Evolutionary conservation across 2,797 vertebrate genomes (phyloP), one percentile per base, ranked within the genome.

Genomic region (Gephyroberyx darwinii): DNA sequence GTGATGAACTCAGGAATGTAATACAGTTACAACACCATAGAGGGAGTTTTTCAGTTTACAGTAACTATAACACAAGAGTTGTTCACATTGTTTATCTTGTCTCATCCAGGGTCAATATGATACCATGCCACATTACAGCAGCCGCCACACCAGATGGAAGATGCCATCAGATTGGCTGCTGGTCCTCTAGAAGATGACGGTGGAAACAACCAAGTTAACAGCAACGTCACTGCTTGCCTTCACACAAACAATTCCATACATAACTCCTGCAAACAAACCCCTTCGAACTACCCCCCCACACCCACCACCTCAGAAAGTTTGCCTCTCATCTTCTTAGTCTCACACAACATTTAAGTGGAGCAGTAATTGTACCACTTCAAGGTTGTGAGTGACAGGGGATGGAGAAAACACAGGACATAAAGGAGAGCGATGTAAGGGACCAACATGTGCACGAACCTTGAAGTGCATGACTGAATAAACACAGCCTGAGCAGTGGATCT

Each of bases 141-240:
- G 26, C 13, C 14, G 26, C 78, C 22, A 14, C 69, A 39, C 17
- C 61, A 31, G 74, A 86, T 12, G 79, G 63, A 69, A 55, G 78
- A 61, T 78, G 85, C 68, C 72, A 66, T 45, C 31, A n/a, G 50
- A 5, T 5, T 26, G 4, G 68, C 61, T 89, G 84, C 85, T 83
- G 69, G 71, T 68, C 83, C 37, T 81, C 76, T n/a, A 66, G 14
- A 54, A 45, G 39, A 62, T 48, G 50, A 65, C 10, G n/a, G 35
- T 6, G 0, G 14, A 17, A 58, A 6, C 59, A 62, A 43, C 2
- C 59, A 39, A 26, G 16, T 63, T 68, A 12, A 48, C 53, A 60
- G 16, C 61, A 58, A 22, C 69, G 19, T n/a, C 17, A 33, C 20
- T n/a, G 12, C 9, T 30, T 7, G 0, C 1, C 59, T 50, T 7